phyloP scores from a whole-genome alignment of 2,888 invertebrate species.

The Notodromas monacha region DNA sequence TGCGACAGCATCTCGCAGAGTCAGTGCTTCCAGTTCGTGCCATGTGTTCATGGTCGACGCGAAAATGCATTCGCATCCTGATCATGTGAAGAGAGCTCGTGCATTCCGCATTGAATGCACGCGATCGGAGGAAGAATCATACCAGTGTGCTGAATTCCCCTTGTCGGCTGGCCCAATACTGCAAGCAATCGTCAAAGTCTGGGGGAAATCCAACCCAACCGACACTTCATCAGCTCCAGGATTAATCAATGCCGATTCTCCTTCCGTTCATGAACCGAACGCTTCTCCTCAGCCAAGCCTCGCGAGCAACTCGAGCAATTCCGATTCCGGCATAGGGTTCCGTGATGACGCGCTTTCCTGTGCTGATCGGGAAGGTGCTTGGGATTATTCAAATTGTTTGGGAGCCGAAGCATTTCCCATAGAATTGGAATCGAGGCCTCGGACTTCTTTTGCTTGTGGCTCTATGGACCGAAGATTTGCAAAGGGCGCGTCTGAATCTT shows the following conservation, averaged over 20 bases:
- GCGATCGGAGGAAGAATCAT: conserved; percentile 24
- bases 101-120: conserved; percentile 60
- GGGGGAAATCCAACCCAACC: conserved; percentile 12
- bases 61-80: conserved; percentile 42
- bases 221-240: conserved; percentile 10
- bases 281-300: conserved; percentile 30
- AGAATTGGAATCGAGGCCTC: too few relatives aligned
- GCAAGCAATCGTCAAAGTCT: conserved; percentile 23
- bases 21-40: conserved; percentile 43
- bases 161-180: conserved; percentile 34
- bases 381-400: neutral
- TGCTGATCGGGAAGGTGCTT: neutral
- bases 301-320: conserved; percentile 42
- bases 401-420: too few relatives aligned
- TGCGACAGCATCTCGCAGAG: too few relatives aligned
- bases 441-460: too few relatives aligned
- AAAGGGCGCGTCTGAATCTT: too few relatives aligned
- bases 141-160: conserved; percentile 55
- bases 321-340: conserved; percentile 79
- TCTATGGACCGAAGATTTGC: neutral
- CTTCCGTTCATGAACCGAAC: too few relatives aligned
- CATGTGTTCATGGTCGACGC: conserved; percentile 81
- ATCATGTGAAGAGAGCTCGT: conserved; percentile 42
- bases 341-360: conserved; percentile 33
- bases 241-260: conserved; percentile 19